Base-by-base conservation (phyloP, 2,888 invertebrate genomes). In the Drosophila parthenogenetica region DNA sequence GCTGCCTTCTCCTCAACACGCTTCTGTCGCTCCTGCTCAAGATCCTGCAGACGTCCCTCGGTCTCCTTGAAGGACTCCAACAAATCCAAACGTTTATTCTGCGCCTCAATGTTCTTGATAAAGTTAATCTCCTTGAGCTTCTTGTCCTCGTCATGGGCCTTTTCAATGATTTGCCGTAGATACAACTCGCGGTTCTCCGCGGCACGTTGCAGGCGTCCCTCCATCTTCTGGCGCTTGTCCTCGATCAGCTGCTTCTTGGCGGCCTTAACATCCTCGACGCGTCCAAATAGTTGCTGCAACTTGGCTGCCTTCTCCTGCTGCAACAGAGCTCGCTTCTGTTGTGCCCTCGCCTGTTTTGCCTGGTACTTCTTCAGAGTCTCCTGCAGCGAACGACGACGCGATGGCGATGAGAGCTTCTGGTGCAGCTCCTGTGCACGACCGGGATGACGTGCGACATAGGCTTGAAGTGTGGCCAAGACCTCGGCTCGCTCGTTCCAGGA, bases 71-170 rank as follows among this genome's bases (percentile, higher is more conserved):
- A 96, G 45, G 96, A 94, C 55, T 96, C 96, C 89, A 98, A 93
- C 87, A 98, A 96, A 92, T 99, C 99, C 89, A 98, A 96, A 0
- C 97, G 93, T 85, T 98, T 96, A 91, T 99, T 98, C 92, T 98
- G 98, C 0, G 98, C 98, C 90, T 98, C 98, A 43, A 99, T 93
- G 81, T 97, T 97, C 91, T 98, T 99, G 66, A 99, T 99, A 91
- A 99, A 99, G 13, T 98, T 98, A 59, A 99, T 99, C 93, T 99
- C 99, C 73, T 97, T 96, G 4, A 98, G 94, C 91, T 99, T 99
- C 66, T 98, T 97, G 81, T 99, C 99, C 90, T 99, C 99, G 84
- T 99, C 99, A 89, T 98, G 98, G 0, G 99, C 99, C 91, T 99
- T 99, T 78, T 96, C 95, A 0, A 98, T 96, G 77, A 98, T 97